Evolutionary conservation across 2,888 invertebrate genomes (phyloP), one percentile per base, ranked within the genome.

Genomic region (Ochropleura leucogaster): DNA sequence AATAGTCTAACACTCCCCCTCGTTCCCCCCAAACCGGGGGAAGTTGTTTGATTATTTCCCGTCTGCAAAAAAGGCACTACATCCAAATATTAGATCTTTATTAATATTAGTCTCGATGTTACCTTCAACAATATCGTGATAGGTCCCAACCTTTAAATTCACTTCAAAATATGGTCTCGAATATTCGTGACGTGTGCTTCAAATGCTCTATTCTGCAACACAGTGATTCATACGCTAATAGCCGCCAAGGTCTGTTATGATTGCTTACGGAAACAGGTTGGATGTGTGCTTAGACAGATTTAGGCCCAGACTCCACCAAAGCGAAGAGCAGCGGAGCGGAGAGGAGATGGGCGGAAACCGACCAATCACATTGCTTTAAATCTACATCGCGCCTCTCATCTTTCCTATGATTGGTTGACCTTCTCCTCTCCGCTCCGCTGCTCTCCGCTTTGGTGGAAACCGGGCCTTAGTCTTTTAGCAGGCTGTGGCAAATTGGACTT

Each of bases 181-280:
- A 75, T 64, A 30, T 72, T 84, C 81, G 68, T 55, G 51, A 30
- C 69, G 60, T 55, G 53, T n/a, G 18, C 5, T 51, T 47, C 42
- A 65, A 47, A 53, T 18, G 47, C 12, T 53, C 30, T 57, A 20
- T 60, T 46, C 68, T 42, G 68, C 81, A 68, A 81, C 63, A 16
- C 49, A 51, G 49, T 76, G 82, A 85, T 59, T 81, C 84, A 84
- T 53, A 57, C 49, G 20, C 51, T 82, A 82, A 76, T 76, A 81
- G 51, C 42, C 4, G 14, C 51, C 85, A 82, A 82, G 82, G 82
- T 44, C 82, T 81, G 82, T 82, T 82, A 40, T 85, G 85, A 81
- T 69, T 85, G 20, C 30, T 42, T 59, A 30, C 77, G 82, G 82
- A 82, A 82, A 62, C 46, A 20, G 57, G n/a, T 62, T 44, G 16